Evolutionary conservation across 2,888 invertebrate genomes (phyloP).

Genomic region (Metellina segmentata): DNA sequence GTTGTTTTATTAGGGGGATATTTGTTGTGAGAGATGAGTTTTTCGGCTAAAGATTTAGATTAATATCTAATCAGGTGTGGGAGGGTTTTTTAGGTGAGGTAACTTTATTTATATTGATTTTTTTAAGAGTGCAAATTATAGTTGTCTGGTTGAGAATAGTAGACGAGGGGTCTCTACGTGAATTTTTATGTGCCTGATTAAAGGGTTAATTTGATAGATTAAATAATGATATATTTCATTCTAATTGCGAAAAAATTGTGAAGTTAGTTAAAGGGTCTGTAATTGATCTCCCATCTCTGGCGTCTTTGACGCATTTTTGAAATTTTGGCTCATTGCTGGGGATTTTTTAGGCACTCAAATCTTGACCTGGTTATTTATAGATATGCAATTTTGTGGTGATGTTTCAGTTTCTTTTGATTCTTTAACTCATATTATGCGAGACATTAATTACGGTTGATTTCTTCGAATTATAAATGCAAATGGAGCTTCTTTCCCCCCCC

Average conservation of each 20-base stretch:
- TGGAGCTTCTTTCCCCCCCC: no score
- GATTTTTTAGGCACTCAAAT: slow-evolving; percentile 84
- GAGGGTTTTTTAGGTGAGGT: not conserved
- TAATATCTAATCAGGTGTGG: not conserved
- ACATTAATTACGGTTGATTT: no score
- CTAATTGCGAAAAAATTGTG: not conserved
- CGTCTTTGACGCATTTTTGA: slow-evolving; percentile 49
- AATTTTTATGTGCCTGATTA: no score
- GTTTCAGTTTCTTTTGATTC: slow-evolving; percentile 84
- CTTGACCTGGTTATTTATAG: slow-evolving; percentile 86
- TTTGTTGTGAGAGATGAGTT: not conserved
- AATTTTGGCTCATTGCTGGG: slow-evolving; percentile 79
- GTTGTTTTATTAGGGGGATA: not conserved
- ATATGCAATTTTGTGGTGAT: slow-evolving; percentile 87
- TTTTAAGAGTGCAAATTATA: not conserved
- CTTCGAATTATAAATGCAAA: no score
- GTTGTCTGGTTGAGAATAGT: slow-evolving; percentile 1
- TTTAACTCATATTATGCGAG: slow-evolving; percentile 83
- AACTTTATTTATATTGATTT: not conserved
- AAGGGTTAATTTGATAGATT: slow-evolving; percentile 33
- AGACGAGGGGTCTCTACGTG: no score
- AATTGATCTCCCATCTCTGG: slow-evolving; percentile 45
- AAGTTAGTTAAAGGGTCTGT: not conserved
- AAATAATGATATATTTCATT: slow-evolving; percentile 23
- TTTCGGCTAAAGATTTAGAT: not conserved